Percentiles rank a stretch among this genome's conserved stretches.
phyloP scores from a whole-genome alignment of 2,113 vertebrate genomes.

The Todiramphus saurophagus region DNA sequence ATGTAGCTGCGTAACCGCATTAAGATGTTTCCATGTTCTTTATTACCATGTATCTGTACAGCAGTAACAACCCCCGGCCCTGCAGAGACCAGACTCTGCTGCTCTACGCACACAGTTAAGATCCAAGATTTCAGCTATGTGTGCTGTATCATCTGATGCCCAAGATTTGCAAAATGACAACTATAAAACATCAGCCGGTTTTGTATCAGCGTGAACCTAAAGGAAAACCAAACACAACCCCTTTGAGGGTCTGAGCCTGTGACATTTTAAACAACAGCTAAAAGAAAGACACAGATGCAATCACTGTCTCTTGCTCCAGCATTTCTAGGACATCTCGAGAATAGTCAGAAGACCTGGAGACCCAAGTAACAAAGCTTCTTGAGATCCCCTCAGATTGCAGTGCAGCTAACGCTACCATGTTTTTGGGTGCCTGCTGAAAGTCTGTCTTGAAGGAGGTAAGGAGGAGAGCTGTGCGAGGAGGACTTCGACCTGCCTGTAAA shows the following conservation, averaged over 20 bases:
- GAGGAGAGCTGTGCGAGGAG: too few species aligned
- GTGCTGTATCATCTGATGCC: rapidly evolving
- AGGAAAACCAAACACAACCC: rapidly evolving
- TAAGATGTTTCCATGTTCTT: neutral
- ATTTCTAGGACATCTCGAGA: neutral
- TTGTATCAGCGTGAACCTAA: neutral
- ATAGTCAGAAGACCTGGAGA: rapidly evolving
- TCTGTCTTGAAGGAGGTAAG: rapidly evolving
- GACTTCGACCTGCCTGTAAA: neutral
- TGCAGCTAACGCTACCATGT: rapidly evolving
- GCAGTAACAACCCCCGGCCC: neutral
- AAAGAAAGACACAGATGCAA: neutral
- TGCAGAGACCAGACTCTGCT: neutral
- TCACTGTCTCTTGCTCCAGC: rapidly evolving
- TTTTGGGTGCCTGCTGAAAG: neutral
- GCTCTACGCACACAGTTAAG: rapidly evolving
- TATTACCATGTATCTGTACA: neutral
- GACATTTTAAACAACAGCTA: neutral
- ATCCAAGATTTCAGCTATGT: neutral
- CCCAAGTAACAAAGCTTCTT: neutral
- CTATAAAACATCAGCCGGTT: neutral
- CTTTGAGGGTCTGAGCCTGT: neutral
- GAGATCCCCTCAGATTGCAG: rapidly evolving
- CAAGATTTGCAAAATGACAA: neutral
- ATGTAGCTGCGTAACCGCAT: neutral